Conservation (phyloP, 2,888 invertebrate genomes). For the Cerceris rybyensis region DNA sequence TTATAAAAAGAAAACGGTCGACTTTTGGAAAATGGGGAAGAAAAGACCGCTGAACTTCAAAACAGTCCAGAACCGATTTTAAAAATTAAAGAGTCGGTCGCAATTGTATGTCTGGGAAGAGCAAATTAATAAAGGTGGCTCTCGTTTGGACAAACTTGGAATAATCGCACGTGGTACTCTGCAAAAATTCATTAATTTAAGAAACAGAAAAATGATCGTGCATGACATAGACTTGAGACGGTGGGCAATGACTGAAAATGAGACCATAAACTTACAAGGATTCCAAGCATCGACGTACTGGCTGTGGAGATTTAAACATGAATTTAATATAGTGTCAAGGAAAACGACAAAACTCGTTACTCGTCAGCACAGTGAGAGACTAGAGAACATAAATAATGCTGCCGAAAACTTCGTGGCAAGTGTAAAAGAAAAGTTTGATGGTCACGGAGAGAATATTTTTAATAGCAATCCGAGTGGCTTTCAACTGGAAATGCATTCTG, state of each 20-base stretch:
- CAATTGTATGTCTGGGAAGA: conserved; percentile 1
- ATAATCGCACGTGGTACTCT: background rate
- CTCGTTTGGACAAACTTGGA: background rate
- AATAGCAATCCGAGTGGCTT: conserved; percentile 41
- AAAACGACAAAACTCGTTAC: conserved; percentile 15
- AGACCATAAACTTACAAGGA: background rate
- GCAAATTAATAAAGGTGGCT: background rate
- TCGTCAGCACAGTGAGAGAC: background rate
- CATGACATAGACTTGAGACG: conserved; percentile 5
- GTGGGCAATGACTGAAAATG: conserved; percentile 5
- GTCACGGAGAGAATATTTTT: conserved; percentile 29
- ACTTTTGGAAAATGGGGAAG: conserved; percentile 1
- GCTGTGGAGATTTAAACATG: background rate
- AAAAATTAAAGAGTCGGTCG: background rate
- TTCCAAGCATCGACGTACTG: conserved; percentile 3
- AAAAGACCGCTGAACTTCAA: background rate
- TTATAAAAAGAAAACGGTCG: background rate
- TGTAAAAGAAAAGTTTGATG: conserved; percentile 22
- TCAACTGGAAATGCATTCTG: conserved; percentile 40
- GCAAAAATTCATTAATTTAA: background rate
- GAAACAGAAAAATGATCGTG: background rate
- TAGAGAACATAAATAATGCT: conserved; percentile 3
- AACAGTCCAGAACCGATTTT: background rate
- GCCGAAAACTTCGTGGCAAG: conserved; percentile 20
- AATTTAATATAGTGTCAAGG: conserved; percentile 11